A percentile compares a stretch with the other conserved stretches of the same genome.
These are phyloP conservation scores for Heliornis fulica DNA, from an alignment of 2,113 vertebrate genomes.

Conservation along the genomic window DNA sequence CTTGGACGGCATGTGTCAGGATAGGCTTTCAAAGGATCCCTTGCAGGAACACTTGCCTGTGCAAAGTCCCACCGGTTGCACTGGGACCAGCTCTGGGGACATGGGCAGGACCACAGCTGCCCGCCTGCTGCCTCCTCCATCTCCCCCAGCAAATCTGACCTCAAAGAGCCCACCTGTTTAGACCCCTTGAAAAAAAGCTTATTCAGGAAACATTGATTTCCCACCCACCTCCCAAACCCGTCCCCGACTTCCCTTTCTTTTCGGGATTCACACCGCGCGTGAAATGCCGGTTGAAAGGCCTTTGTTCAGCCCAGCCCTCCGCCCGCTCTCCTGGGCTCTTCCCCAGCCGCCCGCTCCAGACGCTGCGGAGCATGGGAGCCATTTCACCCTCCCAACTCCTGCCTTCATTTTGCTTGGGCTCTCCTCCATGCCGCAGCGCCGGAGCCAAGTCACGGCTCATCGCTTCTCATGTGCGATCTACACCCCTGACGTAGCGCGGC, in stretches of 20 bases:
- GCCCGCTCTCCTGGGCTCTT: background rate
- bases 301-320: background rate
- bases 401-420: background rate
- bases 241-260: background rate
- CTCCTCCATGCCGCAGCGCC: background rate
- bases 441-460: conserved; percentile 15
- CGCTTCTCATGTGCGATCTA: background rate
- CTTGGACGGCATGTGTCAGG: conserved; percentile 63
- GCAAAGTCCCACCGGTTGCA: background rate
- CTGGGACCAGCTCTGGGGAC: background rate
- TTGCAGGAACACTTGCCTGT: background rate
- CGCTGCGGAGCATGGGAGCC: background rate
- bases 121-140: background rate
- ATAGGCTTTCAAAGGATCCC: background rate
- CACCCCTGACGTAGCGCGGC: background rate
- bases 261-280: fast-evolving
- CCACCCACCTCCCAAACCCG: no score
- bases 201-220: background rate
- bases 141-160: background rate
- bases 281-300: fast-evolving
- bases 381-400: background rate
- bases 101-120: background rate
- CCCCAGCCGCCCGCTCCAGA: background rate
- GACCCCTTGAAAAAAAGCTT: background rate
- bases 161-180: conserved; percentile 17